These are phyloP conservation scores for Tyria jacobaeae DNA, from an alignment of 2,888 invertebrate genomes.

Conservation along the genomic window DNA sequence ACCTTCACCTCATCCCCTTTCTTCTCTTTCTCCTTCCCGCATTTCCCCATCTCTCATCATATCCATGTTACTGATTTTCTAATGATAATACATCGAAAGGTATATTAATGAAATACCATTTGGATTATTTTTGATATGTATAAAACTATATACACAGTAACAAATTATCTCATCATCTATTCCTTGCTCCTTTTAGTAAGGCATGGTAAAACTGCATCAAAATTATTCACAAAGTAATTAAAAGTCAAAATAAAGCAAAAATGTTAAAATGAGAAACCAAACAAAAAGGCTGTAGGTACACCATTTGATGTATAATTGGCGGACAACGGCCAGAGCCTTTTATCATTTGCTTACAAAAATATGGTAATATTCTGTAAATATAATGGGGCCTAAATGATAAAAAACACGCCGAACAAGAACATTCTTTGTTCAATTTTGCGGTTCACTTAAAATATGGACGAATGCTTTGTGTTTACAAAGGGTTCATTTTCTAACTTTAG, in stretches of 20 bases:
- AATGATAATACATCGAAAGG: too few relatives aligned
- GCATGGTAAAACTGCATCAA: background rate
- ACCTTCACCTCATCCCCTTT: too few relatives aligned
- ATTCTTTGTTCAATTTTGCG: slow-evolving; percentile 5
- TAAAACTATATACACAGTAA: too few relatives aligned
- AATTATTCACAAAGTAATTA: background rate
- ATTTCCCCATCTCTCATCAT: too few relatives aligned
- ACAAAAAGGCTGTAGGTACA: slow-evolving; percentile 5
- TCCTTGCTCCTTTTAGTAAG: too few relatives aligned
- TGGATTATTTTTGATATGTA: too few relatives aligned
- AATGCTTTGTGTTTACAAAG: background rate
- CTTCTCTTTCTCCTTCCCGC: too few relatives aligned
- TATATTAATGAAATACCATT: too few relatives aligned
- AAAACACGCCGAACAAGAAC: background rate
- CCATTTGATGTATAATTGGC: slow-evolving; percentile 17
- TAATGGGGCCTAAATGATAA: slow-evolving; percentile 11
- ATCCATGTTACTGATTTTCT: too few relatives aligned
- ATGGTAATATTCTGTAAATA: too few relatives aligned
- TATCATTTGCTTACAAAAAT: slow-evolving; percentile 20
- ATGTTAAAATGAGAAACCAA: slow-evolving; percentile 4
- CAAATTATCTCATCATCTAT: too few relatives aligned
- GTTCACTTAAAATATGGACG: background rate
- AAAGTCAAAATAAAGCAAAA: slow-evolving; percentile 2
- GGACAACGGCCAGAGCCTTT: slow-evolving; percentile 16
- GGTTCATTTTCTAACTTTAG: too few relatives aligned